A percentile compares a stretch with the other conserved stretches of the same genome.
Evolutionary conservation across 2,797 vertebrate genomes (phyloP).

Genomic region (Trichosurus vulpecula): DNA sequence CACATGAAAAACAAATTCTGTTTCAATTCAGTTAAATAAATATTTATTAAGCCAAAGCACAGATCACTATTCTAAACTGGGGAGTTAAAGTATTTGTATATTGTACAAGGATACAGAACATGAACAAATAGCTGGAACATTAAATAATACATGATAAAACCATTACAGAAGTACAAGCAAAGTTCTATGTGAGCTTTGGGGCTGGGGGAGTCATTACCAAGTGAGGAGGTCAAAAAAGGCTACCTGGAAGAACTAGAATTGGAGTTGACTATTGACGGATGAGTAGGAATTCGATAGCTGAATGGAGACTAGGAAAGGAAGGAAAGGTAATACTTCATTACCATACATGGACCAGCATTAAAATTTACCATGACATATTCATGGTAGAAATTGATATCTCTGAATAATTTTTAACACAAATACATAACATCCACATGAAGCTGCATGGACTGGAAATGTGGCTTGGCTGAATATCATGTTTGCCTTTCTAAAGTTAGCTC

Average conservation of each 20-base stretch:
- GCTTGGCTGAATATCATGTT: slow-evolving; percentile 15
- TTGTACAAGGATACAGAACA: background rate
- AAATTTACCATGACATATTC: slow-evolving; percentile 22
- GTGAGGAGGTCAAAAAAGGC: background rate
- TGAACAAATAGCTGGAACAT: background rate
- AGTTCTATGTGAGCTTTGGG: background rate
- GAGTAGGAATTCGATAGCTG: background rate
- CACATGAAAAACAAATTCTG: background rate
- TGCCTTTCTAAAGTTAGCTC: slow-evolving; percentile 47
- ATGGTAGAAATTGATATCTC: slow-evolving; percentile 33
- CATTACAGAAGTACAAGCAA: background rate
- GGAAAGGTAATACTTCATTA: background rate
- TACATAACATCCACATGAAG: slow-evolving; percentile 40
- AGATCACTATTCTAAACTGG: background rate
- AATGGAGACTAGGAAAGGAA: background rate
- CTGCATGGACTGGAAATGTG: background rate
- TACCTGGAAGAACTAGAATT: background rate
- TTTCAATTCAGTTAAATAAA: background rate
- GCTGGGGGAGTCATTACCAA: background rate
- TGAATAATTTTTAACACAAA: slow-evolving; percentile 48
- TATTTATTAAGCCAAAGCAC: background rate
- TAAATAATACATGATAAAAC: background rate
- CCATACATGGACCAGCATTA: background rate
- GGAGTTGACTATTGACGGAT: background rate
- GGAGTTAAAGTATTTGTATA: background rate